Evolutionary conservation across 1,140 invertebrate genomes (phyloP), one percentile per base, ranked within the genome.

Genomic region (Neodiprion fabricii): DNA sequence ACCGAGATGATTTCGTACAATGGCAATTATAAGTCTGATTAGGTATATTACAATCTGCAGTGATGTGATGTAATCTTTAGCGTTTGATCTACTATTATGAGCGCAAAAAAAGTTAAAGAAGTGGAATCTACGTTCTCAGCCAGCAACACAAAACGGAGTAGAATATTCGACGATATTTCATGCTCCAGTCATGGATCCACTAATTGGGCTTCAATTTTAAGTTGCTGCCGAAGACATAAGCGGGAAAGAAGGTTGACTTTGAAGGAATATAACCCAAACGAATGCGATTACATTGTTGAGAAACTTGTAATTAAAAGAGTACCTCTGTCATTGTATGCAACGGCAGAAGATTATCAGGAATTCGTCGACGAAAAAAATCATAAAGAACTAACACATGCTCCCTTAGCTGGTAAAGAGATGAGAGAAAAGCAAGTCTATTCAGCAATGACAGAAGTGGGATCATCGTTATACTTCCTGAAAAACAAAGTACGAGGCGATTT

Each of bases 221-320:
- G 67, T 23, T 69, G 67, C 67, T 69, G 67, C 67, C 21, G 17
- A 7, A 21, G 67, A 21, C 21, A 21, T 14, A 23, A 23, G 7
- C 17, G 21, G 12, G 40, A 69, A 9, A 14, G 67, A 11, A 69
- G 21, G 40, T 40, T 40, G 28, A 11, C 67, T 23, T 23, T 69
- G 21, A 21, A 69, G 67, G 67, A 69, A 23, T 69, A 69, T 47
- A 47, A 21, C 40, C 40, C 47, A 10, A 66, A 72, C 28, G 70
- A 77, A 12, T 78, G 70, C 49, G 77, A 78, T 50, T 78, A 74
- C 21, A 73, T 78, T 11, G 73, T 78, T 48, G 77, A 78, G 40
- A 78, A 78, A 66, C 75, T 78, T n/a, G 75, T 72, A 3, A 68
- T 78, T 48, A 76, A 76, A 74, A 28, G 50, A n/a, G 73, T 78